phyloP scores from a whole-genome alignment of 2,888 invertebrate genomes.

The Platycheirus albimanus region DNA sequence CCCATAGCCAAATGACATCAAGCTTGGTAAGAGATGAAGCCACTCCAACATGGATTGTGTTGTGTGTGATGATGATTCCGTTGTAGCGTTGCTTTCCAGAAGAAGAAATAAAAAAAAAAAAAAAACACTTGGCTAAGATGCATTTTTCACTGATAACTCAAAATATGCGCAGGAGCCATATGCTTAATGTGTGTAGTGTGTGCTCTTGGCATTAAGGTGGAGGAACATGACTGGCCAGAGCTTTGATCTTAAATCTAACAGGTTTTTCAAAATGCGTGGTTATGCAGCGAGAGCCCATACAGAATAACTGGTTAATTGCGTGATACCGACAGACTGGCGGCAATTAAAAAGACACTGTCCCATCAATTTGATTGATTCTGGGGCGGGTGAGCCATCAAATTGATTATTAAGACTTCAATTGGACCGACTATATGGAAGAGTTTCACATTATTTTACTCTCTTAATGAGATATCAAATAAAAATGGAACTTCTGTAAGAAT shows the following conservation, averaged over 20 bases:
- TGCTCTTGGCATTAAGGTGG: constrained; percentile 30
- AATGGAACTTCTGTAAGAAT: background rate
- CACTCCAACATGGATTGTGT: constrained; percentile 15
- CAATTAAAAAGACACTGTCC: constrained; percentile 14
- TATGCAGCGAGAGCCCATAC: background rate
- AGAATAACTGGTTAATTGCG: constrained; percentile 50
- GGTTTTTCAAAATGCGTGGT: constrained; percentile 13
- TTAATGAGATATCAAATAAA: constrained; percentile 1
- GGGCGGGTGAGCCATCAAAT: constrained; percentile 21
- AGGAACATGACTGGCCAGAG: constrained; percentile 7
- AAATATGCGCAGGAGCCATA: constrained; percentile 27
- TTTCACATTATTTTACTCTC: background rate
- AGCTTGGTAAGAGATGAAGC: constrained; percentile 19
- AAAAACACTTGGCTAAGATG: constrained; percentile 7
- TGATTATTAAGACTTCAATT: constrained; percentile 34
- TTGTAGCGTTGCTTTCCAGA: constrained; percentile 3
- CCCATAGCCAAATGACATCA: constrained; percentile 49
- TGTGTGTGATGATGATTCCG: constrained; percentile 18
- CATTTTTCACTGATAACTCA: constrained; percentile 50
- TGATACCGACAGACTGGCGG: constrained; percentile 25
- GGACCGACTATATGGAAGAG: background rate
- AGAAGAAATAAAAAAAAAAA: background rate
- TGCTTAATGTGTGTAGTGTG: constrained; percentile 37
- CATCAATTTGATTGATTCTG: constrained; percentile 37
- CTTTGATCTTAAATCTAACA: constrained; percentile 35